phyloP scores from a whole-genome alignment of 2,888 invertebrate genomes.

The Dynastes hyllus region DNA sequence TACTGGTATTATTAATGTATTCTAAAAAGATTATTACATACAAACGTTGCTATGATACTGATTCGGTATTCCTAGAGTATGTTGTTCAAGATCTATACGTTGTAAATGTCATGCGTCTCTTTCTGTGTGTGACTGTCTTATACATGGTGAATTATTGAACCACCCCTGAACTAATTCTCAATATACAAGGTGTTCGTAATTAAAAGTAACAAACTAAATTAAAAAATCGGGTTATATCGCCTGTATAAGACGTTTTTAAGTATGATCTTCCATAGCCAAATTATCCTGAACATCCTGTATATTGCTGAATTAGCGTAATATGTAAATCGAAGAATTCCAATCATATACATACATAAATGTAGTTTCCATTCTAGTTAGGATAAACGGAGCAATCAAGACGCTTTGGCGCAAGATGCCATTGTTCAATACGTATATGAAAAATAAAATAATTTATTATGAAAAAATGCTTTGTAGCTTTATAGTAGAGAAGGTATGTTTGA shows the following conservation, averaged over 20 bases:
- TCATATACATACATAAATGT: neutral
- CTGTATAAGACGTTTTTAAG: no score
- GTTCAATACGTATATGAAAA: constrained; percentile 1
- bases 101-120: no score
- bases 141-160: constrained; percentile 34
- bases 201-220: neutral
- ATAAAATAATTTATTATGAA: neutral
- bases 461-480: neutral
- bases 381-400: neutral
- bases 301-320: no score
- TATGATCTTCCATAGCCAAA: no score
- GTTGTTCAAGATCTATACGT: no score
- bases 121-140: neutral
- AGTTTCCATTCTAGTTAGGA: constrained; percentile 22
- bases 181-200: neutral
- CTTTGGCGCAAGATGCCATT: neutral
- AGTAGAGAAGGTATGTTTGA: neutral
- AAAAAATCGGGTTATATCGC: no score
- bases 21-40: no score
- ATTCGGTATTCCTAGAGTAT: no score
- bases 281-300: no score
- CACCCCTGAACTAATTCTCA: neutral
- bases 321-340: no score
- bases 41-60: no score
- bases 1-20: no score